These are phyloP conservation scores for Sussaba pulchella DNA, from an alignment of 2,888 invertebrate genomes.

Conservation along the genomic window DNA sequence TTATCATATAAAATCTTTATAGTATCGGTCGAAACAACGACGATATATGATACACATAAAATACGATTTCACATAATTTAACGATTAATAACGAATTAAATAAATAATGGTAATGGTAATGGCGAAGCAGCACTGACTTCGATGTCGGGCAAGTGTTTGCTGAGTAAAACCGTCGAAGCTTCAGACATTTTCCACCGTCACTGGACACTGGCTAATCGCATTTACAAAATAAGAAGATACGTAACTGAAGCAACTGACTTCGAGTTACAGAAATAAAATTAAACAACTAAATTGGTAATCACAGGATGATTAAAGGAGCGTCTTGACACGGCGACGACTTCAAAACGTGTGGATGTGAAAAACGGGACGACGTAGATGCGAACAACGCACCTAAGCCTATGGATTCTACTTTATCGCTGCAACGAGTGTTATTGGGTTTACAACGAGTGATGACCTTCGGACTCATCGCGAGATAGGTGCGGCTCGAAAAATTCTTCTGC, in stretches of 20 bases:
- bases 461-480: too few relatives aligned
- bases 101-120: neutral
- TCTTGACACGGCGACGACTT: too few relatives aligned
- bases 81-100: too few relatives aligned
- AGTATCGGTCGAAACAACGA: neutral
- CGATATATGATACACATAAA: neutral
- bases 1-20: slow-evolving; percentile 26
- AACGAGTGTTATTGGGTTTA: too few relatives aligned
- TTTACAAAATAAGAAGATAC: neutral
- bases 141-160: slow-evolving; percentile 92
- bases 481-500: too few relatives aligned
- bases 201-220: too few relatives aligned
- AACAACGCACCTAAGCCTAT: too few relatives aligned
- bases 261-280: slow-evolving; percentile 66
- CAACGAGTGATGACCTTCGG: too few relatives aligned
- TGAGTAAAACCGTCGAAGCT: slow-evolving; percentile 83
- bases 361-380: too few relatives aligned
- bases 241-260: slow-evolving; percentile 77
- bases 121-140: slow-evolving; percentile 87
- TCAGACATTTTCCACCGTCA: slow-evolving; percentile 54
- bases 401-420: too few relatives aligned
- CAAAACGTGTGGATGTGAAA: too few relatives aligned
- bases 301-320: neutral
- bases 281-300: neutral
- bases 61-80: too few relatives aligned